phyloP scores from a whole-genome alignment of 2,797 vertebrate genomes.

The Molossus alvarezi region DNA sequence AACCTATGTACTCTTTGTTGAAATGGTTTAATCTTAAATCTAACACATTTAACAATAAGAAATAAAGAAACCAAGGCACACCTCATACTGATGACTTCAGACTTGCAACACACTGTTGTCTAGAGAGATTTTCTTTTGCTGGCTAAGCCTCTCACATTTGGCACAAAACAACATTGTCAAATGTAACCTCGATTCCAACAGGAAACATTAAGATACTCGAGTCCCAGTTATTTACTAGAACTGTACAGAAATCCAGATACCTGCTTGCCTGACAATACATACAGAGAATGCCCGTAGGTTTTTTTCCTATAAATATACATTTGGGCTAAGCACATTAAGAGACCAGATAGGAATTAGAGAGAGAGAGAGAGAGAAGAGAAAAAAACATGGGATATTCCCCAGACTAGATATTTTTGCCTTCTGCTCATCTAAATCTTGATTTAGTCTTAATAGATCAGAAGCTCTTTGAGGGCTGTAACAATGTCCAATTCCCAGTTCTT shows the following conservation, averaged over 20 bases:
- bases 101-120: constrained; percentile 14
- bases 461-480: not conserved
- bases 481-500: not conserved
- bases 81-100: constrained; percentile 55
- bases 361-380: not conserved
- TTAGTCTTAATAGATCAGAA: not conserved
- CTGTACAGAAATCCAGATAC: constrained; percentile 27
- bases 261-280: constrained; percentile 20
- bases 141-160: constrained; percentile 69
- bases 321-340: constrained; percentile 50
- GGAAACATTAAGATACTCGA: constrained; percentile 73
- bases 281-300: constrained; percentile 27
- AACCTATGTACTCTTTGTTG: not conserved
- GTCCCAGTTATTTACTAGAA: constrained; percentile 56
- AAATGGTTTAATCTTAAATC: constrained; percentile 56
- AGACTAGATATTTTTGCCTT: constrained; percentile 5
- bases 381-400: not conserved
- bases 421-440: not conserved
- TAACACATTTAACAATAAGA: constrained; percentile 65
- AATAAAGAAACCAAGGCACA: constrained; percentile 52
- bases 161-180: constrained; percentile 74
- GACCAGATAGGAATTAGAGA: not conserved
- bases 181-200: constrained; percentile 63
- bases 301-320: constrained; percentile 62
- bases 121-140: constrained; percentile 70